Evolutionary conservation across 1,140 invertebrate genomes (phyloP), one percentile per base, ranked within the genome.

Genomic region (Steinernema khuongi): DNA sequence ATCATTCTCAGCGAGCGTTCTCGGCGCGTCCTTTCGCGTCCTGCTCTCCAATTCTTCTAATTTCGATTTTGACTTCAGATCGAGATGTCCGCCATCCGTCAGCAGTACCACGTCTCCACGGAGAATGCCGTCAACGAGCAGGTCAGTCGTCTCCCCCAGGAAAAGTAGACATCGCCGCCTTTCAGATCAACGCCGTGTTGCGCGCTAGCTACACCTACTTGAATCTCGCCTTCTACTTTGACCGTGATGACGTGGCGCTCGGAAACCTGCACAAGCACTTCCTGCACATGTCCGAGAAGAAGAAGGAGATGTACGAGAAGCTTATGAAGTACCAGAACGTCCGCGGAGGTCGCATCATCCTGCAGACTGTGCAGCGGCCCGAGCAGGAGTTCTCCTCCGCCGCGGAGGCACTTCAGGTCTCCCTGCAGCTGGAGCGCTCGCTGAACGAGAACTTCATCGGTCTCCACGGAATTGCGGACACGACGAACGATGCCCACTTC

Each of bases 171-270:
- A 11, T 41, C n/a, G 36, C 7, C 36, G n/a, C n/a, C 2, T 36
- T 74, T 74, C 92, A 94, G 86, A 93, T 94, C 79, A 94, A 93
- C 86, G 86, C 92, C 88, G 92, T 94, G 86, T 84, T 94, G 1
- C 90, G 90, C 78, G 91, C 92, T 1, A 90, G 90, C 85, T 93
- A 94, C 85, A 89, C 89, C 30, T 94, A 94, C 85, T 85, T 92
- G 83, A 90, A 91, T n/a, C 91, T 94, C 91, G 89, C 91, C 0
- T 91, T 88, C 81, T 89, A 92, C 85, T 93, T 93, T 83, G 89
- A 92, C 81, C 88, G 91, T 43, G 90, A 91, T 80, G 91, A 93
- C 85, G 89, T 93, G 0, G 91, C 91, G 19, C 86, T 92, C 7
- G 87, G 87, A 19, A 91, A 92, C 0, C 86, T 92, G 70, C 82